These are phyloP conservation scores for Theonella swinhoei DNA, from an alignment of 37 sponge, comb jelly and placozoan genomes.

Conservation along the genomic window DNA sequence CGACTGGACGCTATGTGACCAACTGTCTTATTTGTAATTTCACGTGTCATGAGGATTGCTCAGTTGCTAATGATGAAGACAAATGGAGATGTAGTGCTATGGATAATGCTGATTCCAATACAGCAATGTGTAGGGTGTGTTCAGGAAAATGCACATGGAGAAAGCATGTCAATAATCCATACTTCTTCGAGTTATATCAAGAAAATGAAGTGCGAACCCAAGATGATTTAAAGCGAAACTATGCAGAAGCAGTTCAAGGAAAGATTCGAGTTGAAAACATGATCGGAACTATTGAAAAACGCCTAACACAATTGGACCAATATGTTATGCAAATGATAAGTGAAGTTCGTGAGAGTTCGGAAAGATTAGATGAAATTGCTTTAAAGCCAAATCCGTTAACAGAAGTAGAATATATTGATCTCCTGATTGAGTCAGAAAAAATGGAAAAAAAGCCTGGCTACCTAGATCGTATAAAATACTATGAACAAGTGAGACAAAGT, in stretches of 20 bases:
- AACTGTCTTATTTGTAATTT: constrained; percentile 74
- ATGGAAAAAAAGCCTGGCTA: constrained; percentile 48
- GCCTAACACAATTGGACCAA: constrained; percentile 3
- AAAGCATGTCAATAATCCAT: constrained; percentile 59
- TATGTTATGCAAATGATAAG: constrained; percentile 19
- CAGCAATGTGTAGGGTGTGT: constrained; percentile 55
- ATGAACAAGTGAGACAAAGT: constrained; percentile 19
- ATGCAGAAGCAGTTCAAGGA: constrained; percentile 27
- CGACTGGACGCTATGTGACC: constrained; percentile 54
- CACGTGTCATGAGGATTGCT: constrained; percentile 76
- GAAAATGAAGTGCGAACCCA: constrained; percentile 49
- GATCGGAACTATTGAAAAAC: constrained; percentile 27
- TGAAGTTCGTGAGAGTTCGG: constrained; percentile 12
- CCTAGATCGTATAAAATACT: constrained; percentile 34
- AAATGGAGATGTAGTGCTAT: constrained; percentile 72
- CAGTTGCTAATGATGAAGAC: constrained; percentile 45
- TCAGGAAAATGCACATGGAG: constrained; percentile 64
- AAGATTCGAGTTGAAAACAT: constrained; percentile 30
- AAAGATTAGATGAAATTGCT: constrained; percentile 68
- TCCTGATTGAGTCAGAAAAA: constrained; percentile 75
- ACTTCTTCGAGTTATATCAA: constrained; percentile 53
- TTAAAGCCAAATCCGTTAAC: constrained; percentile 69
- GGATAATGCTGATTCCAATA: constrained; percentile 20
- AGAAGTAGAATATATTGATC: constrained; percentile 77
- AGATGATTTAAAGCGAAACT: constrained; percentile 60